These are phyloP conservation scores for Dicerorhinus sumatrensis DNA, from an alignment of 2,113 vertebrate genomes.

Conservation along the genomic window DNA sequence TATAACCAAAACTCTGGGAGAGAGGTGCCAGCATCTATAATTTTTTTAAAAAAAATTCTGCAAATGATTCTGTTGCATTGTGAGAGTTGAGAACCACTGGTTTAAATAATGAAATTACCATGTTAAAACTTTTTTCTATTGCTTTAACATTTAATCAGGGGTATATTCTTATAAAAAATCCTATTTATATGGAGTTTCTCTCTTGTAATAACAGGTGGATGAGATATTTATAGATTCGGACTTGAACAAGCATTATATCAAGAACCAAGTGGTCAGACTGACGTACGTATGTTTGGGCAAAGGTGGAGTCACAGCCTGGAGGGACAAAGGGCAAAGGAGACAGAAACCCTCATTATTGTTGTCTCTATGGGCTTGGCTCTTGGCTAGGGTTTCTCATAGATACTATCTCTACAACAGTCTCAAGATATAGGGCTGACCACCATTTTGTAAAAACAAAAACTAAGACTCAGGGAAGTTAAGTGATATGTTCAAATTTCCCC, in stretches of 20 bases:
- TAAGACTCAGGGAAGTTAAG: background rate
- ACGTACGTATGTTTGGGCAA: conserved; percentile 75
- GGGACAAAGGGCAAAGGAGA: background rate
- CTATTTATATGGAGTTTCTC: conserved; percentile 50
- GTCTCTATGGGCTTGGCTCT: background rate
- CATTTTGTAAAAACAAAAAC: background rate
- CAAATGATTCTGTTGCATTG: background rate
- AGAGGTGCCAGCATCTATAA: background rate
- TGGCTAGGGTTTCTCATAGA: background rate
- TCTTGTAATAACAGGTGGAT: conserved; percentile 74
- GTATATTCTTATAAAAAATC: background rate
- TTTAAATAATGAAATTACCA: background rate
- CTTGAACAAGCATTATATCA: conserved; percentile 70
- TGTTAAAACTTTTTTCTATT: background rate
- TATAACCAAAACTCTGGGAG: conserved; percentile 16
- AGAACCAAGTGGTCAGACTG: conserved; percentile 64
- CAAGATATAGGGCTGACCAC: background rate
- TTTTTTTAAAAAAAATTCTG: background rate
- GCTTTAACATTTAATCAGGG: conserved; percentile 19
- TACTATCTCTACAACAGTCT: background rate
- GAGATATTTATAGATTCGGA: conserved; percentile 70
- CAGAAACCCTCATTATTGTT: background rate
- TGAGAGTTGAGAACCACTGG: background rate
- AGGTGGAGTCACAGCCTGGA: background rate
- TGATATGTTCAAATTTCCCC: background rate